Conservation (phyloP, 2,888 invertebrate genomes). For the Cybosia mesomella region DNA sequence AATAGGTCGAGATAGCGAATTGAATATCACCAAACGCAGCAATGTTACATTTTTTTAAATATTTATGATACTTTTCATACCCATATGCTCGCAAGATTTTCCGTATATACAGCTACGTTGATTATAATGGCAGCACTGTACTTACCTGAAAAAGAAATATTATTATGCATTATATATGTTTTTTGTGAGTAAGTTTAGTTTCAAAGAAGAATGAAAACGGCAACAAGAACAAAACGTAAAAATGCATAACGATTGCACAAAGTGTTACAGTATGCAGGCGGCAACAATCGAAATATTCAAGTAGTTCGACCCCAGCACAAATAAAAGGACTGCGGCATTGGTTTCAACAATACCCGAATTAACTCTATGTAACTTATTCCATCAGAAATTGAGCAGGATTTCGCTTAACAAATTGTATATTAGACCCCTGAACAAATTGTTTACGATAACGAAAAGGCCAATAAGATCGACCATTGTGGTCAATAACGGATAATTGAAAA, state of each 20-base stretch:
- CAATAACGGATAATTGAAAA: constrained; percentile 85
- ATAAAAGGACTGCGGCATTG: constrained; percentile 63
- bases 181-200: constrained; percentile 26
- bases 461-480: constrained; percentile 81
- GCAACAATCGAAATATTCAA: constrained; percentile 72
- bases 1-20: constrained; percentile 33
- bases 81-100: not conserved
- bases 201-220: constrained; percentile 30
- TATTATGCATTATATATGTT: constrained; percentile 35
- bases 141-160: constrained; percentile 76
- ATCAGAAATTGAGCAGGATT: constrained; percentile 53
- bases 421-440: constrained; percentile 71
- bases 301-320: constrained; percentile 69
- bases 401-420: constrained; percentile 44
- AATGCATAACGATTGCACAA: constrained; percentile 62
- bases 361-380: constrained; percentile 46
- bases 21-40: constrained; percentile 23
- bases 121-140: constrained; percentile 48
- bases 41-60: not conserved
- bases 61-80: constrained; percentile 13
- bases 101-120: constrained; percentile 2
- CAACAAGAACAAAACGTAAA: constrained; percentile 22
- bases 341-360: constrained; percentile 49
- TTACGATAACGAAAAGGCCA: constrained; percentile 78
- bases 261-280: constrained; percentile 67